phyloP scores from a whole-genome alignment of 1,140 invertebrate species.

The Radopholus similis region DNA sequence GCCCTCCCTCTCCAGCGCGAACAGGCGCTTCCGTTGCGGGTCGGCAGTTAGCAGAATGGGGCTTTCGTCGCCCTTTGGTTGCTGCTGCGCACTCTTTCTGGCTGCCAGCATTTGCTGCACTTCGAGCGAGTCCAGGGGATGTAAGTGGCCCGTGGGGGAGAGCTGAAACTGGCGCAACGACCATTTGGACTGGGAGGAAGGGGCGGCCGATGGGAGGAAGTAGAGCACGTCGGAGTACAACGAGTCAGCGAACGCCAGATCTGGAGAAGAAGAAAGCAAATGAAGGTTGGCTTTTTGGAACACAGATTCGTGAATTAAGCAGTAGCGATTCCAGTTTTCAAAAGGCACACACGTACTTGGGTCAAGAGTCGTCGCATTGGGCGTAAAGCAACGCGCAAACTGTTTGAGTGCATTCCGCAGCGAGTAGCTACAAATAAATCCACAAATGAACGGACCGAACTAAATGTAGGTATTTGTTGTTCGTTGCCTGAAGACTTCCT shows the following conservation, averaged over 20 bases:
- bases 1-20: background rate
- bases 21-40: conserved; percentile 12
- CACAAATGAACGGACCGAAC: background rate
- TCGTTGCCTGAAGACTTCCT: conserved; percentile 10
- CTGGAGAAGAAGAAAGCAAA: background rate
- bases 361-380: background rate
- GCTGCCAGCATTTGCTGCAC: conserved; percentile 2
- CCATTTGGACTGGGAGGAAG: background rate
- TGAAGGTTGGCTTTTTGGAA: too few relatives aligned
- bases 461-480: background rate
- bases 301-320: too few relatives aligned
- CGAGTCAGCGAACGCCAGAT: conserved; percentile 1
- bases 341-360: background rate
- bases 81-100: background rate
- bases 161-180: conserved; percentile 9
- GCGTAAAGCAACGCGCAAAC: background rate
- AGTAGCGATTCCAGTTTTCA: background rate
- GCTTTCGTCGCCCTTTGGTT: background rate
- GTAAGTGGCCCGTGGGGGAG: background rate
- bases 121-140: background rate
- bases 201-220: background rate
- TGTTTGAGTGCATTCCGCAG: background rate
- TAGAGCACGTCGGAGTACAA: conserved; percentile 17
- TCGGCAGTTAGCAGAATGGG: conserved; percentile 9
- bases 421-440: background rate